Conservation (phyloP, 2,113 vertebrate species). For the Misgurnus anguillicaudatus region DNA sequence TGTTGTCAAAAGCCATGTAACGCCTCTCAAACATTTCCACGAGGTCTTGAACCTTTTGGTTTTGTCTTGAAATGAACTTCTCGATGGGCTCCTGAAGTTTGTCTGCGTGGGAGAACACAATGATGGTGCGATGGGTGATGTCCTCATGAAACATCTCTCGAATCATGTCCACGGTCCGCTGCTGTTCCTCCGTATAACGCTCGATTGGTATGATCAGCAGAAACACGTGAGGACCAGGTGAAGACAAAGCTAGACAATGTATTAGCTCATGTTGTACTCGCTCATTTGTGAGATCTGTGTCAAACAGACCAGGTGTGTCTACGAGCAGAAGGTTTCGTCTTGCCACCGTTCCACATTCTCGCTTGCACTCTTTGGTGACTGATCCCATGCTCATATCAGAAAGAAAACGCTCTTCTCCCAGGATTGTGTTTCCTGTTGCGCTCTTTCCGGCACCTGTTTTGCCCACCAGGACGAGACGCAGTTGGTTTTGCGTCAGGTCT, state of each 20-base stretch:
- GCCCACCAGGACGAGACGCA: constrained; percentile 47
- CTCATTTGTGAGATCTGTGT: constrained; percentile 9
- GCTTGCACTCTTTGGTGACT: constrained; percentile 41
- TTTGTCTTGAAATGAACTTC: too few relatives aligned
- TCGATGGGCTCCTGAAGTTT: too few relatives aligned
- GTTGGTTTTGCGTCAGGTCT: neutral
- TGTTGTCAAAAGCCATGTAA: constrained; percentile 24
- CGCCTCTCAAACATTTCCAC: too few relatives aligned
- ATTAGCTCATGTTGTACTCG: neutral
- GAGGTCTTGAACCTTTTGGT: too few relatives aligned
- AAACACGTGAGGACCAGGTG: constrained; percentile 27
- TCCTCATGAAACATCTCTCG: too few relatives aligned
- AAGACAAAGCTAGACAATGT: constrained; percentile 32
- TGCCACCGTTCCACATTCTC: neutral
- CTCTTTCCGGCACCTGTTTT: neutral
- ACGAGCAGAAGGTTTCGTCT: constrained; percentile 23
- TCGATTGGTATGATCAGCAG: too few relatives aligned
- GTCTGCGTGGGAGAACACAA: too few relatives aligned
- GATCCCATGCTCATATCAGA: constrained; percentile 41
- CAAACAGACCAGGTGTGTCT: constrained; percentile 53
- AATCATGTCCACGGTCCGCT: too few relatives aligned
- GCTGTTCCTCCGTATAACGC: too few relatives aligned
- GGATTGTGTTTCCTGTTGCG: constrained; percentile 53
- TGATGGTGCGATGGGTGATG: too few relatives aligned
- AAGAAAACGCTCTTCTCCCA: constrained; percentile 4